Base-by-base conservation (phyloP, 2,113 vertebrate species). In the Brachyhypopomus gauderio region DNA sequence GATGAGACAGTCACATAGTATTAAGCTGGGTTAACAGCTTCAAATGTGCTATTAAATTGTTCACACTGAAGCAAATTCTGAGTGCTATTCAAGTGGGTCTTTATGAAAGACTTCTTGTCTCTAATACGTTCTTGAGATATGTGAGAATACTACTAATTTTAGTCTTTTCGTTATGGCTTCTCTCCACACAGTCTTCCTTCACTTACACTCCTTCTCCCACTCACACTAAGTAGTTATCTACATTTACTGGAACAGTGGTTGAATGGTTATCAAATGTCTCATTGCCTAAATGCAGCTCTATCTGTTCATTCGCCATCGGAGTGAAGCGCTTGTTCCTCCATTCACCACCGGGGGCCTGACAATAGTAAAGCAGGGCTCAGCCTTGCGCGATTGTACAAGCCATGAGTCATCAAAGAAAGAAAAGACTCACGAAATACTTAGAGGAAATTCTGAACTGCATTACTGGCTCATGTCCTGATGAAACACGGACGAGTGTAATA, bases 91-190 rank as follows among this genome's bases (percentile, higher is more conserved):
- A 86, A 91, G 91, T 88, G 90, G 66, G 88, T 90, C 91, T 91
- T 89, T 88, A 90, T 87, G 86, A 88, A 69, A 79, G 85, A 89
- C 87, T 89, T 88, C 85, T 88, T 83, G 79, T 86, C 83, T 86
- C 84, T 92, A 90, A 91, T 89, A 91, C 87, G 87, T 90, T 88
- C 84, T 78, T 41, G 63, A 86, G 87, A 91, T 89, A 90, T 91
- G 90, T 90, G 89, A 90, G 87, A 91, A 91, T 78, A 81, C 86
- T 89, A 89, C 91, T 91, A 92, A 91, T 92, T 90, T 89, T 67
- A 80, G 84, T 86, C 88, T 89, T 52, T 91, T 87, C 87, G 88
- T 88, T 88, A 88, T 89, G 85, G 87, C 88, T 22, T 36, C 55
- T 30, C 89, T 87, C 81, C 23, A 71, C 23, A 69, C 86, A 62